Conservation (phyloP, 1,140 invertebrate genomes). For the Cherax quadricarinatus region DNA sequence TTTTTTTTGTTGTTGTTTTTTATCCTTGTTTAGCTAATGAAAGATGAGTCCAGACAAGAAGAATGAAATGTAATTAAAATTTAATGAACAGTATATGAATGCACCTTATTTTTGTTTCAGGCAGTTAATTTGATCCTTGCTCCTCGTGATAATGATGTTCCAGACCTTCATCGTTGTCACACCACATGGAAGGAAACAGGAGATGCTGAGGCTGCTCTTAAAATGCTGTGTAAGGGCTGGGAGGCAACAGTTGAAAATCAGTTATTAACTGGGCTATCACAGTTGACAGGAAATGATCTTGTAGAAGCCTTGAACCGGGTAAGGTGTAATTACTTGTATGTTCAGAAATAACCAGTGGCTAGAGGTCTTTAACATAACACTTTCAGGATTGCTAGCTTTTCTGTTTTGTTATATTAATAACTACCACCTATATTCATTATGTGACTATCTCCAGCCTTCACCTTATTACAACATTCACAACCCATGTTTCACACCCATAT, state of each 20-base stretch:
- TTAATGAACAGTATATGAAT: not conserved
- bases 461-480: too few species aligned
- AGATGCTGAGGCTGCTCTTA: slow-evolving; percentile 47
- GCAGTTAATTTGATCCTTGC: slow-evolving; percentile 45
- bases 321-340: not conserved
- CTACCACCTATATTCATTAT: too few species aligned
- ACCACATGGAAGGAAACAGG: slow-evolving; percentile 50
- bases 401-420: too few species aligned
- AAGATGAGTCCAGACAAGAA: not conserved
- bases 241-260: slow-evolving; percentile 48
- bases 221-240: slow-evolving; percentile 55
- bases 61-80: slow-evolving; percentile 19
- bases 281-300: slow-evolving; percentile 45
- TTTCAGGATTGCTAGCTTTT: too few species aligned
- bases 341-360: too few species aligned
- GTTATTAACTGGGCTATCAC: slow-evolving; percentile 37
- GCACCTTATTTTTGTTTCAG: not conserved
- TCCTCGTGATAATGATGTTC: slow-evolving; percentile 41
- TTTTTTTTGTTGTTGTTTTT: too few species aligned
- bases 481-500: too few species aligned
- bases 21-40: not conserved
- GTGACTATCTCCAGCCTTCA: too few species aligned
- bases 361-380: too few species aligned
- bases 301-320: slow-evolving; percentile 48
- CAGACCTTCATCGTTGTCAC: slow-evolving; percentile 48